These are phyloP conservation scores for Plebejus anna DNA, from an alignment of 2,888 invertebrate species.

Conservation along the genomic window DNA sequence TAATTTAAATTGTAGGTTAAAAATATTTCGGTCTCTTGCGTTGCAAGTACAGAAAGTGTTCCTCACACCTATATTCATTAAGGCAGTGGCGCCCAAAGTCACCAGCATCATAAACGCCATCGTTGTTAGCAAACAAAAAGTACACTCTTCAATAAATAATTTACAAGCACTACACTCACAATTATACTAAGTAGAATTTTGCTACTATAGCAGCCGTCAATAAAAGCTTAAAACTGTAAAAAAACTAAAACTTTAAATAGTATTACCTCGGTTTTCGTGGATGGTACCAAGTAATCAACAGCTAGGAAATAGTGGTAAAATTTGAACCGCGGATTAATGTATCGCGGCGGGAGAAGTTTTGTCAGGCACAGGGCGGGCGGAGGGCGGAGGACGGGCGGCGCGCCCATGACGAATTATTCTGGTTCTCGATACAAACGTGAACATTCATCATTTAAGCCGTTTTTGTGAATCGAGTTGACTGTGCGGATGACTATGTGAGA, in stretches of 20 bases:
- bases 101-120: background rate
- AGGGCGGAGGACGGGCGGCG: background rate
- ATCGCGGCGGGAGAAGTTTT: constrained; percentile 19
- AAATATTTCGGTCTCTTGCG: background rate
- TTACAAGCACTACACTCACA: too few relatives aligned
- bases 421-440: constrained; percentile 5
- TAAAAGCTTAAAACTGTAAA: background rate
- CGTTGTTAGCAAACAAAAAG: background rate
- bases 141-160: background rate
- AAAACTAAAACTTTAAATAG: background rate
- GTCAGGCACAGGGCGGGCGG: background rate
- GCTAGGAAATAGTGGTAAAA: constrained; percentile 16
- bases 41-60: background rate
- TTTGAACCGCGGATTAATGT: constrained; percentile 8
- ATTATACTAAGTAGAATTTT: too few relatives aligned
- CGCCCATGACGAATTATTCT: constrained; percentile 9
- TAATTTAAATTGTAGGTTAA: background rate
- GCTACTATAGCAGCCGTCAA: background rate
- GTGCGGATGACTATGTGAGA: background rate
- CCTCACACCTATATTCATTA: background rate
- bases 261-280: background rate
- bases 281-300: background rate
- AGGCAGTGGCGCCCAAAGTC: background rate
- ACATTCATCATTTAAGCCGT: background rate
- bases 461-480: constrained; percentile 16